Evolutionary conservation across 2,888 invertebrate genomes (phyloP), one percentile per base, ranked within the genome.

Genomic region (Tillus elongatus): DNA sequence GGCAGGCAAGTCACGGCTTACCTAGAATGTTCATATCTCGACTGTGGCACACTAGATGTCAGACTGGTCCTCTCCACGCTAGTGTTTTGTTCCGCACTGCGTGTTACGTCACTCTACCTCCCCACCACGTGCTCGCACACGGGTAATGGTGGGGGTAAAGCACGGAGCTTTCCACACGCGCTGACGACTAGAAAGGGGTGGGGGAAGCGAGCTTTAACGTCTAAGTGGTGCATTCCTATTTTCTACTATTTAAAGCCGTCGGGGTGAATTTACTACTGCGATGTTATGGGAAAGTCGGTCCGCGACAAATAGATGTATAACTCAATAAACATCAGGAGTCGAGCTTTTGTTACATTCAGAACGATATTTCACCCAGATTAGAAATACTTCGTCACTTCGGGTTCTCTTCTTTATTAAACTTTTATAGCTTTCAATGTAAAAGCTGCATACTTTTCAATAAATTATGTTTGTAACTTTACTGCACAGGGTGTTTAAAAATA

Each of bases 1-100:
- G 44, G 41, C 47, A 47, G 52, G 51, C 51, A 51, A 51, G 52
- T 45, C 44, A 40, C 49, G 53, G 60, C 66, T 66, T 66, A 66
- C 66, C 66, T 66, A 66, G 59, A 61, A 65, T 64, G 63, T 66
- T 66, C 66, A 66, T 66, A 63, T 63, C 64, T 64, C 63, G 56
- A 61, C 63, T 54, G 59, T 53, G 53, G 57, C 60, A 64, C 64
- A 64, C 63, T 61, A 64, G 64, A 65, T 65, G 64, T 63, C 63
- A 57, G 61, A 63, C 63, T 63, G 62, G 54, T 59, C 49, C 51
- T 53, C 50, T 50, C 50, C 52, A 48, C 57, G 60, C 52, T 53
- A 53, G 58, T 61, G 59, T 63, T 64, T 63, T 63, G 63, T 64
- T 64, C 64, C 64, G 65, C 63, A 64, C 62, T 58, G 61, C 60